Percentiles rank a stretch among this genome's conserved stretches.
Conservation (phyloP, 2,888 invertebrate species). For the Acleris literana region DNA sequence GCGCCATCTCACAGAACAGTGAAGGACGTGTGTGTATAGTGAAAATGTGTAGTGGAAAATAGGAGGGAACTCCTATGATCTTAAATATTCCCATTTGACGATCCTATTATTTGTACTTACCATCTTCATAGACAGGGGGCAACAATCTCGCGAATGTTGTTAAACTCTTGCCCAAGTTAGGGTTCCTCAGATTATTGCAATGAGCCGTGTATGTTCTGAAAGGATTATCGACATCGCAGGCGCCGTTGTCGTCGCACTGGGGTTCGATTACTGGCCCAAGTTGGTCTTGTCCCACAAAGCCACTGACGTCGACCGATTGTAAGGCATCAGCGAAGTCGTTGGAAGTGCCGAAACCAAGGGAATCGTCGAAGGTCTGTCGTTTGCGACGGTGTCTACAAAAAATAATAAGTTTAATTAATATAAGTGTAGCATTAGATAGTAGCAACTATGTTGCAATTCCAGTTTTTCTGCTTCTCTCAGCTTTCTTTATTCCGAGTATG, state of each 20-base stretch:
- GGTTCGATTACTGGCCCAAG: conserved; percentile 85
- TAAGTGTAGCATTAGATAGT: not conserved
- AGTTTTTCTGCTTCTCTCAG: no score
- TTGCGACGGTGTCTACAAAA: conserved; percentile 83
- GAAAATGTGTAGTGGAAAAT: no score
- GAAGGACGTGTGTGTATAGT: no score
- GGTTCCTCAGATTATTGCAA: conserved; percentile 94
- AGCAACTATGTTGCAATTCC: no score
- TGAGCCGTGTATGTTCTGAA: conserved; percentile 91
- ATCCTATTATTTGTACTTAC: conserved; percentile 62
- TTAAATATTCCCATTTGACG: not conserved
- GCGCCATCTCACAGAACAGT: no score
- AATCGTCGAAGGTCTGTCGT: conserved; percentile 88
- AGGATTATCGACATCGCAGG: conserved; percentile 88
- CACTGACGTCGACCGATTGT: conserved; percentile 90
- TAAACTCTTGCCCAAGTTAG: conserved; percentile 91
- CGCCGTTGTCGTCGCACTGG: conserved; percentile 87
- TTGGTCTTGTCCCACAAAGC: conserved; percentile 86
- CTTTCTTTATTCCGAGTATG: no score
- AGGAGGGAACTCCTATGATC: no score
- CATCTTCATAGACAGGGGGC: conserved; percentile 95
- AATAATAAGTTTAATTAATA: not conserved
- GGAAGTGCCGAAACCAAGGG: conserved; percentile 67
- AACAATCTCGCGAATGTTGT: conserved; percentile 93
- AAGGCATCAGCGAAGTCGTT: conserved; percentile 90